These are phyloP conservation scores for Epicampocera succincta DNA, from an alignment of 2,888 invertebrate species.

Conservation along the genomic window DNA sequence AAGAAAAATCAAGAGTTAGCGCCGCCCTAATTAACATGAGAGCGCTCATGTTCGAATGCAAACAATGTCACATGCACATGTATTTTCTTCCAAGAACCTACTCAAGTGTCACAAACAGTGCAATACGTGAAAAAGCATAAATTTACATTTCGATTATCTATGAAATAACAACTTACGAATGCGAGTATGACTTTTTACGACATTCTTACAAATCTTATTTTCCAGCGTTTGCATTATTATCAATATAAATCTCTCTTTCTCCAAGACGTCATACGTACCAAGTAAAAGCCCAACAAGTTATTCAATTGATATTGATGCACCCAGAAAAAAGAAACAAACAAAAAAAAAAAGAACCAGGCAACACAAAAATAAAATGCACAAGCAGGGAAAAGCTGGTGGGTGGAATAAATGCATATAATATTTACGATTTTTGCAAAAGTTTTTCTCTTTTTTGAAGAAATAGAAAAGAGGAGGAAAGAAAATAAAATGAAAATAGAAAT, in stretches of 20 bases:
- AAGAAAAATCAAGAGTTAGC: no score
- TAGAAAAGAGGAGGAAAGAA: conserved; percentile 16
- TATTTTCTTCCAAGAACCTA: conserved; percentile 58
- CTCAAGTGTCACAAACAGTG: conserved; percentile 70
- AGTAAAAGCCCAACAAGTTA: conserved; percentile 60
- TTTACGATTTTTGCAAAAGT: conserved; percentile 35
- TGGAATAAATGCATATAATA: conserved; percentile 68
- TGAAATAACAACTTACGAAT: conserved; percentile 44
- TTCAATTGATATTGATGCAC: conserved; percentile 69
- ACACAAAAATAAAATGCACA: conserved; percentile 25
- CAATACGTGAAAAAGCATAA: conserved; percentile 70
- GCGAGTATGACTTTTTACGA: conserved; percentile 30
- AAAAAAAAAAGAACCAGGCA: conserved; percentile 7
- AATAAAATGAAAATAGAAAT: conserved; percentile 40
- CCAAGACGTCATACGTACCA: conserved; percentile 52
- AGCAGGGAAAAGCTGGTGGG: conserved; percentile 58
- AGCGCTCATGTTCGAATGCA: not conserved
- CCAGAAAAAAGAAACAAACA: conserved; percentile 39
- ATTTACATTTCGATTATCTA: conserved; percentile 67
- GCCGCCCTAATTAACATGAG: not conserved
- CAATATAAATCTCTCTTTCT: conserved; percentile 58
- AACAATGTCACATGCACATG: conserved; percentile 47
- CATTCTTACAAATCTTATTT: conserved; percentile 32
- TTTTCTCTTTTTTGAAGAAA: not conserved
- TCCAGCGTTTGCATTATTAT: conserved; percentile 57